Conservation (phyloP, 2,113 vertebrate genomes). For the Rhineura floridana region DNA sequence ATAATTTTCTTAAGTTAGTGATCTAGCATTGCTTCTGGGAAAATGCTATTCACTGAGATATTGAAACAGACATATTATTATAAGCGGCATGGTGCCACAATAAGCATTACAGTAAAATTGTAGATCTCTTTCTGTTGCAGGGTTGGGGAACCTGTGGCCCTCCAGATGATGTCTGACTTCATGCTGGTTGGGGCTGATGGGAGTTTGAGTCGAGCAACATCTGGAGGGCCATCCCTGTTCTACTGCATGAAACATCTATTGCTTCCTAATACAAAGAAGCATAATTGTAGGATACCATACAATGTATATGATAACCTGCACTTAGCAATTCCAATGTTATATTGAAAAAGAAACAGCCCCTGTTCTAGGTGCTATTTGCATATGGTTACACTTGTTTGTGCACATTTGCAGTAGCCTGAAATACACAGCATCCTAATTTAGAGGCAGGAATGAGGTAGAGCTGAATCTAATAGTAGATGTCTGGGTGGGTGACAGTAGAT, state of each 20-base stretch:
- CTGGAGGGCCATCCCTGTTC: too few species aligned
- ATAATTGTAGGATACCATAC: not conserved
- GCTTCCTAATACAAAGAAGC: not conserved
- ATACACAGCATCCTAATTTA: too few species aligned
- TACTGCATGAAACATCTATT: not conserved
- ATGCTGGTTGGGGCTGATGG: not conserved
- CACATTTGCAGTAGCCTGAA: too few species aligned
- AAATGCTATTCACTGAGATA: not conserved
- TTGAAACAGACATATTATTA: not conserved
- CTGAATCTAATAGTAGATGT: too few species aligned
- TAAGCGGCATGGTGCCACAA: not conserved
- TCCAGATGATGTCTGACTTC: not conserved
- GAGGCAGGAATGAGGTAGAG: too few species aligned
- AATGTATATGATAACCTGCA: conserved; percentile 6
- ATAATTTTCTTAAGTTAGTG: not conserved
- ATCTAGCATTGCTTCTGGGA: not conserved
- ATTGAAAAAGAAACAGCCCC: not conserved
- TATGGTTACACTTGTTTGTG: not conserved
- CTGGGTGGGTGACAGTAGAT: too few species aligned
- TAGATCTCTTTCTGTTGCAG: not conserved
- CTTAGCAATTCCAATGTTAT: not conserved
- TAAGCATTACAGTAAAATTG: conserved; percentile 11
- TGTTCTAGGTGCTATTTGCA: not conserved
- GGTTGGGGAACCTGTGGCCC: too few species aligned
- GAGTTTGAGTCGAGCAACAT: not conserved